Conservation (phyloP, 2,797 vertebrate genomes). For the Luscinia megarhynchos region DNA sequence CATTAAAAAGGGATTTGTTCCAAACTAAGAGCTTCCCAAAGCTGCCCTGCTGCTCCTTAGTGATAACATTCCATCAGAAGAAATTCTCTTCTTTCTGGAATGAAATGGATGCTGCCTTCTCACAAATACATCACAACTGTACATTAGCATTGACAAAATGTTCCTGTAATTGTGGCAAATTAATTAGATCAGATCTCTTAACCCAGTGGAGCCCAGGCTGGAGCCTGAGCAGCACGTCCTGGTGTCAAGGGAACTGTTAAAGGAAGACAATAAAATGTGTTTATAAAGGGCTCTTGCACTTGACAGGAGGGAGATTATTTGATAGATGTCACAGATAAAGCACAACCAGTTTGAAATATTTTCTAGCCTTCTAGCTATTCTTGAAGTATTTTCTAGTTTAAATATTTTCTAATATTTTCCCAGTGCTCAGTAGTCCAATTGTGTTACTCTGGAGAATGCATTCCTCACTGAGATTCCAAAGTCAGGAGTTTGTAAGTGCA, state of each 20-base stretch:
- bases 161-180: not conserved
- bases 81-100: not conserved
- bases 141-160: not conserved
- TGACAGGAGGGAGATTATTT: not conserved
- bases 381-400: not conserved
- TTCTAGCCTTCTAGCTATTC: not conserved
- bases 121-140: not conserved
- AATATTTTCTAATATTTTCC: not conserved
- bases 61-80: not conserved
- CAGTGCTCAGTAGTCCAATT: not conserved
- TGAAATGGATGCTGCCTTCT: not conserved
- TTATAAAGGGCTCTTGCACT: not conserved
- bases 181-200: not conserved
- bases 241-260: not conserved
- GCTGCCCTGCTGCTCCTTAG: conserved; percentile 14
- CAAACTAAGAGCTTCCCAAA: conserved; percentile 4
- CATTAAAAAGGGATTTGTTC: conserved; percentile 29
- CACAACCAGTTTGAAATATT: not conserved
- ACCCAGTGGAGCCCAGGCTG: not conserved
- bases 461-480: not conserved
- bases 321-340: not conserved
- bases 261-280: not conserved
- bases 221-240: not conserved
- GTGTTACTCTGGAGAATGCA: not conserved
- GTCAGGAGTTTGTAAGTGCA: not conserved